Evolutionary conservation across 2,113 vertebrate species (phyloP).

Genomic region (Neotragus moschatus): DNA sequence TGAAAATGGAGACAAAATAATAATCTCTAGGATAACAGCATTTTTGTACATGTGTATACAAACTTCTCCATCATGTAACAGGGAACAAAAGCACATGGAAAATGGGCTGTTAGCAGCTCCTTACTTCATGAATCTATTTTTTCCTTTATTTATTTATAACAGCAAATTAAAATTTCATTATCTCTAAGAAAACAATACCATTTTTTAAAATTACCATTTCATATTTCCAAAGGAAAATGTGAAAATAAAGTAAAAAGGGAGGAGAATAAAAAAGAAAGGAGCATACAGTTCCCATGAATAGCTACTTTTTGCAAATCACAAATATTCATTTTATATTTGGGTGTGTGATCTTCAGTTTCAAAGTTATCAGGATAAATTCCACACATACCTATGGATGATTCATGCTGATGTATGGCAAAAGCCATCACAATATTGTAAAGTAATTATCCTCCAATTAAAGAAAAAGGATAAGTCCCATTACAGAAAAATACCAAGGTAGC

Average conservation of each 20-base stretch:
- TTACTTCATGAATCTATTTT: not conserved
- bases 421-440: not conserved
- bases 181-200: not conserved
- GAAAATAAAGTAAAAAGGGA: not conserved
- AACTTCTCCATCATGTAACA: not conserved
- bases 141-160: conserved; percentile 3
- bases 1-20: not conserved
- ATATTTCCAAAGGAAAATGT: not conserved
- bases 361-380: not conserved
- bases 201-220: not conserved
- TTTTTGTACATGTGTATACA: not conserved
- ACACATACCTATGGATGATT: not conserved
- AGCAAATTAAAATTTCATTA: conserved; percentile 11
- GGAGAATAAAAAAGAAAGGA: not conserved
- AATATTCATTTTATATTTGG: not conserved
- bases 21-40: not conserved
- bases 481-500: not conserved
- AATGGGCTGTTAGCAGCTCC: not conserved
- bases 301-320: not conserved
- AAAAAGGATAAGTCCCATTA: not conserved
- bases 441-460: not conserved
- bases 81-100: not conserved
- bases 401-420: not conserved
- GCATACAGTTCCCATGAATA: not conserved
- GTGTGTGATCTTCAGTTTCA: not conserved